A percentile compares a stretch with the other conserved stretches of the same genome.
phyloP scores from a whole-genome alignment of 2,888 invertebrate species.

The Epistrophe grossulariae region DNA sequence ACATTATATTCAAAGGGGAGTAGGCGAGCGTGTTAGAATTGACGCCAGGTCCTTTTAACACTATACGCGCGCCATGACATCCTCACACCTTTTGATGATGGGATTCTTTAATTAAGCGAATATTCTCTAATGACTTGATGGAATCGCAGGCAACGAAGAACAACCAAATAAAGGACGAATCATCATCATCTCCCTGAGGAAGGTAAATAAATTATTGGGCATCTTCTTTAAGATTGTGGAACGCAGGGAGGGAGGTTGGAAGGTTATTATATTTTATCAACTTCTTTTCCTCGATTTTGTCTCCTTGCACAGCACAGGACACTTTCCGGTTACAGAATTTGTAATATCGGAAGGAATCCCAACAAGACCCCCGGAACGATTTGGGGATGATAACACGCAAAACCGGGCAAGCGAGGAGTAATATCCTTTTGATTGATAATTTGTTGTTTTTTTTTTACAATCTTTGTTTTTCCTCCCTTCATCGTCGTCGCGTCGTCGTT shows the following conservation, averaged over 20 bases:
- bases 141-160: slow-evolving; percentile 44
- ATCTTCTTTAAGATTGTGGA: slow-evolving; percentile 28
- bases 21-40: slow-evolving; percentile 36
- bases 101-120: slow-evolving; percentile 69
- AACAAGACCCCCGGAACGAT: neutral
- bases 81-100: slow-evolving; percentile 4
- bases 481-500: too few species aligned
- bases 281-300: slow-evolving; percentile 19
- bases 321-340: slow-evolving; percentile 25
- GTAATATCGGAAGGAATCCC: slow-evolving; percentile 30
- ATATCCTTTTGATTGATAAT: slow-evolving; percentile 74
- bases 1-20: slow-evolving; percentile 1
- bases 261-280: slow-evolving; percentile 14
- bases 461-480: neutral
- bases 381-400: neutral
- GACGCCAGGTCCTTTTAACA: slow-evolving; percentile 27
- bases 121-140: slow-evolving; percentile 73
- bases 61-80: neutral
- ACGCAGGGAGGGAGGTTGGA: neutral
- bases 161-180: slow-evolving; percentile 54
- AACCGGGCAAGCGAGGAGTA: slow-evolving; percentile 25
- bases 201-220: slow-evolving; percentile 73
- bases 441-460: slow-evolving; percentile 47
- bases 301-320: slow-evolving; percentile 16
- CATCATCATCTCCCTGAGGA: slow-evolving; percentile 43